phyloP scores from a whole-genome alignment of 2,113 vertebrate genomes.

The Cyprichromis sp. region DNA sequence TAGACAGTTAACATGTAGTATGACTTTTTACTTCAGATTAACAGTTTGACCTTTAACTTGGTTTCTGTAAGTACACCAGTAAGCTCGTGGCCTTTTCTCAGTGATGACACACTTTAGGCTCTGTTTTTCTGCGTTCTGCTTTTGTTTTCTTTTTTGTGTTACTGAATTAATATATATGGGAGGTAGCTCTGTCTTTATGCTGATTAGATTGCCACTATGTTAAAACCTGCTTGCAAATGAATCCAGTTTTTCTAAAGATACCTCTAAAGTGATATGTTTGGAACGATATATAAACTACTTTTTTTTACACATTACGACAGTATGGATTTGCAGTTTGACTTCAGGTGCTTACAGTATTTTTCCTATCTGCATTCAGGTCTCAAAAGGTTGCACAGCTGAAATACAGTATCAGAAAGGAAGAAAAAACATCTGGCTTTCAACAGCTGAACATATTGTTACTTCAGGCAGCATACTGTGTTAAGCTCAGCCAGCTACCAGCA shows the following conservation, averaged over 20 bases:
- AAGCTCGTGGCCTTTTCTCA: neutral
- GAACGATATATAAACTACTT: neutral
- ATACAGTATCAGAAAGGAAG: neutral
- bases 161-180: neutral
- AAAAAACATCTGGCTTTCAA: neutral
- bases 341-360: neutral
- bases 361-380: neutral
- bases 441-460: neutral
- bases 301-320: neutral
- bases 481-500: neutral
- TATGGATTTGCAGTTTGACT: neutral
- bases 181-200: neutral
- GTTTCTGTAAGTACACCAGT: neutral
- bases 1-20: neutral
- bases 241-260: neutral
- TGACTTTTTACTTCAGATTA: neutral
- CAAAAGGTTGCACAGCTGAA: neutral
- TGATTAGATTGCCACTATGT: fast-evolving
- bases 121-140: neutral
- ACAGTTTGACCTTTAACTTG: neutral
- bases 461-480: neutral
- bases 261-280: neutral
- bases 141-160: neutral
- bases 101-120: neutral
- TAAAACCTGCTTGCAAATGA: neutral